Base-by-base conservation (phyloP, 1,140 invertebrate genomes). In the Rhyacophila brunnea region DNA sequence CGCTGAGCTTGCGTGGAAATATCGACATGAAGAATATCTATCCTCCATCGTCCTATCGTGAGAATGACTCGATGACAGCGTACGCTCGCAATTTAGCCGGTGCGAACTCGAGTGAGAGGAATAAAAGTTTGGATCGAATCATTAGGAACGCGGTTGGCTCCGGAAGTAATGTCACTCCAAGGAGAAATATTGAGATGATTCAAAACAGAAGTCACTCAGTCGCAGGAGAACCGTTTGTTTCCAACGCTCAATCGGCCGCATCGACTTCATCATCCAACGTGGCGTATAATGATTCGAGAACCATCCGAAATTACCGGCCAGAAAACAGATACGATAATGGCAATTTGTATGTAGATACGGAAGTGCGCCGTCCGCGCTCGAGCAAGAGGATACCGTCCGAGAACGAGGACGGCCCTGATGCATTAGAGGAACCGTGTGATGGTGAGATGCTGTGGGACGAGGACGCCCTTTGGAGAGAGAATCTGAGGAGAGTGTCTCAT, bases 371-470 rank as follows among this genome's bases (percentile, higher is more conserved):
- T 9, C 9, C 9, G 23, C 5, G 38, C 11, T n/a, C 38, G 4
- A 40, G 11, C 38, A n/a, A 40, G 11, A 40, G 38, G 11, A 15
- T 5, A 3, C 23, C 23, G 23, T 28, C 23, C 4, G 9, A 3
- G 4, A 23, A 32, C 6, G 23, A 11, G 3, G 11, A 34, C 9
- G 9, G 23, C 23, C 4, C 23, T 9, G 43, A 54, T 20, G 7
- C 7, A 18, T 9, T 17, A 4, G 38, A 44, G 18, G 49, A 44
- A 50, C 11, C 18, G 20, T 75, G 69, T 61, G 69, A 74, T 46
- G 83, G 83, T 19, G 86, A 88, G 60, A 85, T 88, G 72, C 81
- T 89, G 18, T 92, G 90, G 90, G 89, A 92, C 69, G 89, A 92
- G 72, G 89, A 93, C 71, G 73, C 81, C 5, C 74, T 91, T 0